phyloP scores from a whole-genome alignment of 2,888 invertebrate genomes.

The Phengaris alcon region DNA sequence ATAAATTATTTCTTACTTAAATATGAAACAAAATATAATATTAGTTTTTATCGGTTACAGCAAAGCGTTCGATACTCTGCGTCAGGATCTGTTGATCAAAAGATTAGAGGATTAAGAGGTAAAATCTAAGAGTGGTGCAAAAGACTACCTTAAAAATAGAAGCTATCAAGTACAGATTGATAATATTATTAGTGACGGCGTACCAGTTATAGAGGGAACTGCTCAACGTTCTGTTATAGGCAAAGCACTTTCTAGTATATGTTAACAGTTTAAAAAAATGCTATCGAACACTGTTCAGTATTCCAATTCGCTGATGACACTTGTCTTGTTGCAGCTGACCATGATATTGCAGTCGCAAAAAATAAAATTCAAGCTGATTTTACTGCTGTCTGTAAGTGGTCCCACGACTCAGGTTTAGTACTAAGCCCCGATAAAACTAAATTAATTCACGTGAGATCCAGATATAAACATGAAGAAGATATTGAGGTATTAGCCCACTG shows the following conservation, averaged over 20 bases:
- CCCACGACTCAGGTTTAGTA: constrained; percentile 38
- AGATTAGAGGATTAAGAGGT: constrained; percentile 32
- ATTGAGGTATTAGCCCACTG: no score
- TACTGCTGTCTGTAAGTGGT: constrained; percentile 35
- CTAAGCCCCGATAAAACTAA: constrained; percentile 37
- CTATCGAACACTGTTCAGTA: not conserved
- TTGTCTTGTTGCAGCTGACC: not conserved
- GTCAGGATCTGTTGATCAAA: constrained; percentile 12
- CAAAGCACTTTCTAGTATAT: constrained; percentile 24
- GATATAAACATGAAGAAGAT: not conserved
- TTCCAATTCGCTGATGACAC: no score
- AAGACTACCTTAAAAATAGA: constrained; percentile 32
- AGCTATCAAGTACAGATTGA: not conserved
- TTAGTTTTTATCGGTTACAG: constrained; percentile 23
- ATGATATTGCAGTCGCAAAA: not conserved
- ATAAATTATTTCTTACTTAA: no score
- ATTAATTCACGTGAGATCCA: constrained; percentile 31
- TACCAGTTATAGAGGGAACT: constrained; percentile 29
- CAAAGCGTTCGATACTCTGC: constrained; percentile 28
- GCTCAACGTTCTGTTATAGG: constrained; percentile 36
- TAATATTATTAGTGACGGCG: no score
- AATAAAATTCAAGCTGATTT: constrained; percentile 25
- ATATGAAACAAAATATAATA: not conserved
- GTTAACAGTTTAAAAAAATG: constrained; percentile 12
- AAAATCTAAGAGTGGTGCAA: constrained; percentile 32